Evolutionary conservation across 2,113 vertebrate species (phyloP), one percentile per base, ranked within the genome.

Genomic region (Cyprinodon variegatus): DNA sequence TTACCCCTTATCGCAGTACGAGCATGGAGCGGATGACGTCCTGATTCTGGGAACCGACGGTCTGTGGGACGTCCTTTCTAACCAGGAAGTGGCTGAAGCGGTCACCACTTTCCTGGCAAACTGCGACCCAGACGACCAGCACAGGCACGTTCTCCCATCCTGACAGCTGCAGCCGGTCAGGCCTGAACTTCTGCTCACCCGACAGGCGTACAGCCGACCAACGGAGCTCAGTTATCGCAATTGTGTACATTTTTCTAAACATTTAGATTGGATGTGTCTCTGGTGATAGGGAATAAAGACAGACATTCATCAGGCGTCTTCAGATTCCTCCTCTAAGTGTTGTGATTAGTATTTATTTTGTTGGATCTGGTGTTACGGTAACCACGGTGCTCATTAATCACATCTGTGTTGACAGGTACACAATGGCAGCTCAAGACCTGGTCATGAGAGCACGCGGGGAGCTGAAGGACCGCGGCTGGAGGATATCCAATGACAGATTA

Each of bases 21-120:
- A 98, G 61, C 97, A 98, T 0, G 96, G 95, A 48, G 91, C 96
- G 0, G 96, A 99, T 80, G 98, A 99, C 46, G 96, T 98, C 37
- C 91, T 99, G 72, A 95, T 99, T 77, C 84, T 99, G 85, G 97
- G 97, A 82, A 99, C 97, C 0, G 97, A 99, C 12, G 98, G 98
- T 40, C 96, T 99, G 81, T 99, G 98, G 97, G 98, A 99, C 74
- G 97, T 99, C 60, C 93, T 99, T 69, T 95, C 96, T 68, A 99
- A 97, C 90, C 96, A 98, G 95, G 98, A 99, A 94, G 97, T 97
- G 62, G 94, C 96, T 8, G 97, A 98, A 90, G 95, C 96, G 0
- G 86, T 99, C 83, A 95, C 95, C 82, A 94, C 94, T 86, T 99
- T 98, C 91, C 95, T 99, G 91, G 95, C 95, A 61, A 98, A 99